A percentile compares a stretch with the other conserved stretches of the same genome.
Evolutionary conservation across 35 echinoderm and acorn worm genomes (phyloP).

Genomic region (Apostichopus parvimensis): DNA sequence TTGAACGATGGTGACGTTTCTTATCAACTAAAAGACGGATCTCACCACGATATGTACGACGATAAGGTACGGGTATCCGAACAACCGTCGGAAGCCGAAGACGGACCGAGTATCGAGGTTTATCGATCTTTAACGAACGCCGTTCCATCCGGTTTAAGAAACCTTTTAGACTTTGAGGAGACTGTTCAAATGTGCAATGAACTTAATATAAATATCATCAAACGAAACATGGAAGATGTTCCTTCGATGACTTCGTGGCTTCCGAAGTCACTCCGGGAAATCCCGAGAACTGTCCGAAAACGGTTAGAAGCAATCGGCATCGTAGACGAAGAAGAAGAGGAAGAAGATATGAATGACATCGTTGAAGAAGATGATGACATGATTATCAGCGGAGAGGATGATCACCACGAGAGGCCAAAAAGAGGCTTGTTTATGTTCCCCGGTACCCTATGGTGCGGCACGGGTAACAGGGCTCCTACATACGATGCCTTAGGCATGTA

Average conservation of each 20-base stretch:
- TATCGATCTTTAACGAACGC: neutral
- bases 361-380: neutral
- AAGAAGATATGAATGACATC: constrained; percentile 15
- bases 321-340: constrained; percentile 13
- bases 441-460: constrained; percentile 47
- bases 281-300: neutral
- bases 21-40: neutral
- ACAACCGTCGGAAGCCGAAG: neutral
- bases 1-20: neutral
- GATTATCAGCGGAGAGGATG: neutral
- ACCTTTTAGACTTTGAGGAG: constrained; percentile 10
- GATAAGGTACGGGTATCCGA: neutral
- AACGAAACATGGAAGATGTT: neutral
- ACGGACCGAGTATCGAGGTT: constrained; percentile 28
- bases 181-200: constrained; percentile 33
- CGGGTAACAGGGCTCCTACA: constrained; percentile 26
- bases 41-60: neutral
- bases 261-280: neutral
- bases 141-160: neutral
- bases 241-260: neutral
- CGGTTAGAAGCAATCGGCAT: constrained; percentile 3
- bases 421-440: constrained; percentile 56
- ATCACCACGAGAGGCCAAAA: constrained; percentile 13
- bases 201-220: neutral
- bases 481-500: constrained; percentile 21